Conservation (phyloP, 1,140 invertebrate genomes). For the Aphelinus atriplicis region DNA sequence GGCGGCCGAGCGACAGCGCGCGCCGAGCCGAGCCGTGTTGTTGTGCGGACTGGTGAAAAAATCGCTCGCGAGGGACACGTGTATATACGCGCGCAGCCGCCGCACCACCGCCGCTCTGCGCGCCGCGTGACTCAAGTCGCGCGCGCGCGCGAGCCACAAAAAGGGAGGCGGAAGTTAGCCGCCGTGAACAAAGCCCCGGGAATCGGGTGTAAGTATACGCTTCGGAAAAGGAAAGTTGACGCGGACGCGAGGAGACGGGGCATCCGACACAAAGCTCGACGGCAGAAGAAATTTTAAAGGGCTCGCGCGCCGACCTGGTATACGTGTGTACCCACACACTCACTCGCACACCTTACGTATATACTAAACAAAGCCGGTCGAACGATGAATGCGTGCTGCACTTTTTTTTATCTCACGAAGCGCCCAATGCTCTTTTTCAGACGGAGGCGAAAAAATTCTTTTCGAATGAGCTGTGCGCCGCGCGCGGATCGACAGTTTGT, state of each 20-base stretch:
- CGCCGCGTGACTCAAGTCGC: conserved; percentile 24
- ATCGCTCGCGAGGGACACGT: neutral
- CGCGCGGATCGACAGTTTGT: neutral
- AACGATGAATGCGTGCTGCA: too few species aligned
- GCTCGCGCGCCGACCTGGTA: neutral
- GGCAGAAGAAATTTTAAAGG: conserved; percentile 3
- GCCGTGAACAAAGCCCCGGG: conserved; percentile 20
- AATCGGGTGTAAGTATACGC: neutral
- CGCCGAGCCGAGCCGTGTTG: conserved; percentile 2
- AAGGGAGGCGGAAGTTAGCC: conserved; percentile 35
- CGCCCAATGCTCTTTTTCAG: too few species aligned
- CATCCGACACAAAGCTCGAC: neutral
- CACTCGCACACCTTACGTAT: too few species aligned
- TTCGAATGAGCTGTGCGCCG: neutral
- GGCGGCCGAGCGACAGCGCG: neutral
- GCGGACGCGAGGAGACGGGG: neutral
- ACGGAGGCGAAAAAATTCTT: neutral
- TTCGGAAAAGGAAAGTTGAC: conserved; percentile 38
- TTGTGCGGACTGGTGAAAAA: conserved; percentile 22
- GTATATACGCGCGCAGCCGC: neutral
- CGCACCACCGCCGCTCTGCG: neutral
- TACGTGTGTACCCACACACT: neutral
- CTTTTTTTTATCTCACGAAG: too few species aligned
- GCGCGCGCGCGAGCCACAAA: conserved; percentile 8
- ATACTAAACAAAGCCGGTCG: too few species aligned